These are phyloP conservation scores for Augiades crinisus DNA, from an alignment of 2,888 invertebrate genomes.

Conservation along the genomic window DNA sequence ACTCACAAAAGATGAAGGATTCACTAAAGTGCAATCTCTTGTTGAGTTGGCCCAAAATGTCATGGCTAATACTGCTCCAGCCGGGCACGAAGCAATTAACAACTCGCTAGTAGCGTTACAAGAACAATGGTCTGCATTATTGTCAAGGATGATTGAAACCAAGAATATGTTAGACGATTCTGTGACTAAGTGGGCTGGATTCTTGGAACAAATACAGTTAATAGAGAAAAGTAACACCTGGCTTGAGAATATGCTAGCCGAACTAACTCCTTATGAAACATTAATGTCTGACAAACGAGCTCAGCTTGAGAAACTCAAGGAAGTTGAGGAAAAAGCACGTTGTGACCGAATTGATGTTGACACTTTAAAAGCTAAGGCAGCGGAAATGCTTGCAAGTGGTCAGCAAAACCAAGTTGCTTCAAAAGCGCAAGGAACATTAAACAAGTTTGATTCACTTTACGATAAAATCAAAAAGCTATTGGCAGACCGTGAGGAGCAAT, in stretches of 20 bases:
- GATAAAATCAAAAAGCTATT: conserved; percentile 89
- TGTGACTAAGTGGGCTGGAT: conserved; percentile 95
- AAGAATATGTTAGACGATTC: conserved; percentile 93
- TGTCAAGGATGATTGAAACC: conserved; percentile 94
- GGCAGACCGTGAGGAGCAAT: conserved; percentile 91
- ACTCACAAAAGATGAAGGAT: conserved; percentile 96
- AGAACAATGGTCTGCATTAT: conserved; percentile 93
- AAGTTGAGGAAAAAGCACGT: conserved; percentile 92
- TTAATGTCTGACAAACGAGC: conserved; percentile 93
- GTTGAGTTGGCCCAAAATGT: conserved; percentile 96
- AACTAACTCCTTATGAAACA: conserved; percentile 87
- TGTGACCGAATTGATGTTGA: conserved; percentile 96
- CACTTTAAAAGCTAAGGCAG: conserved; percentile 89
- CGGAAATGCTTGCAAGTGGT: conserved; percentile 92
- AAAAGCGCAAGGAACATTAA: conserved; percentile 92
- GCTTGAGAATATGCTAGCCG: conserved; percentile 87
- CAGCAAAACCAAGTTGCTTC: conserved; percentile 91
- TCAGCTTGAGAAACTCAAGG: conserved; percentile 92
- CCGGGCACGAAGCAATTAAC: conserved; percentile 93
- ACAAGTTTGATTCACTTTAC: conserved; percentile 90
- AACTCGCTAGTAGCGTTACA: conserved; percentile 90
- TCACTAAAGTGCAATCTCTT: conserved; percentile 91
- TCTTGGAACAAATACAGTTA: conserved; percentile 92
- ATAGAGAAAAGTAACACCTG: conserved; percentile 91
- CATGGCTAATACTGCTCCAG: conserved; percentile 93